phyloP scores from a whole-genome alignment of 2,113 vertebrate genomes.

The Oxyruncus cristatus region DNA sequence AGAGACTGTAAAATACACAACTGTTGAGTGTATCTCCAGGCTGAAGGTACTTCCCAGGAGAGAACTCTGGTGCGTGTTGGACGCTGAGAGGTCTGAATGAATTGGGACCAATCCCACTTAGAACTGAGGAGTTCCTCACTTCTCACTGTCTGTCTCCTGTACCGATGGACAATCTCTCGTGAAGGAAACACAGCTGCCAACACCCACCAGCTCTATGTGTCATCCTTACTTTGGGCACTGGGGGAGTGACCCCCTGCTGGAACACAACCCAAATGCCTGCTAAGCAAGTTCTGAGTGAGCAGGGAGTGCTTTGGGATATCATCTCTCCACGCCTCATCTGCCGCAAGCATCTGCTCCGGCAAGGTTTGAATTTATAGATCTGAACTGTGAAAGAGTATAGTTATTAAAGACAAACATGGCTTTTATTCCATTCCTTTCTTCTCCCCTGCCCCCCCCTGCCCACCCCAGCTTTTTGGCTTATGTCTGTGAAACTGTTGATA shows the following conservation, averaged over 20 bases:
- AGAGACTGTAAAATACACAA: not conserved
- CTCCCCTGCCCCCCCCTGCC: rapidly evolving
- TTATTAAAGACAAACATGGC: not conserved
- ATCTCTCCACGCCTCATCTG: not conserved
- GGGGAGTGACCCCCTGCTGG: not conserved
- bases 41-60: not conserved
- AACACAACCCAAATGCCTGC: rapidly evolving
- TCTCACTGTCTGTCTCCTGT: not conserved
- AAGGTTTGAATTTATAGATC: not conserved
- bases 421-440: not conserved
- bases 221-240: not conserved
- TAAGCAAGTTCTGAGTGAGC: not conserved
- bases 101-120: not conserved
- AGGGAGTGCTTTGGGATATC: not conserved
- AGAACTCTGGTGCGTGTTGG: not conserved
- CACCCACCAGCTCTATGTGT: not conserved
- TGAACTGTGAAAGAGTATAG: not conserved
- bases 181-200: not conserved
- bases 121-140: not conserved
- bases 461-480: not conserved
- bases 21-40: not conserved
- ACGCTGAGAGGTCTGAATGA: not conserved
- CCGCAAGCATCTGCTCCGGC: not conserved
- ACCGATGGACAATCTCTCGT: not conserved
- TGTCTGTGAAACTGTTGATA: not conserved